Evolutionary conservation across 2,888 invertebrate genomes (phyloP), one percentile per base, ranked within the genome.

Genomic region (Macrosoma leucophasiata): DNA sequence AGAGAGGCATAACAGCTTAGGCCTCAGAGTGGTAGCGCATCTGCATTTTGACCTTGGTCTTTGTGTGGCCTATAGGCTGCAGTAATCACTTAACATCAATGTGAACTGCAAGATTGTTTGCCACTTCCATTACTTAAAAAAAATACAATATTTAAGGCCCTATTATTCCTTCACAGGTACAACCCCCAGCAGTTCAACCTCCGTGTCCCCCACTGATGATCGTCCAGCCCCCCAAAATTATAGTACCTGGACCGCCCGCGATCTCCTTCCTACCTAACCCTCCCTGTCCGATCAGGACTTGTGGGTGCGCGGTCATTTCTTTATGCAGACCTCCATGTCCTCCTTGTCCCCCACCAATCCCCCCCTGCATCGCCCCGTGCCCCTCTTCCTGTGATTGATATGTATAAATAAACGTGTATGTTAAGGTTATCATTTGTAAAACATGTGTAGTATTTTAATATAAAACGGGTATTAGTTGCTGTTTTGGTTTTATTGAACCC

Each of bases 251-350:
- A 0, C 60, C 76, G 0, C 79, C 78, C 0, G 64, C 62, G 17
- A 62, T 79, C 36, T 59, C 58, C 48, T 79, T 76, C 66, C 55
- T 52, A 12, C 69, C 78, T 0, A 62, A 69, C 42, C 61, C 68
- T 0, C 66, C 68, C 1, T 46, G 57, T 2, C 9, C 25, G 41
- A 70, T 67, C 55, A 58, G 63, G 9, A 68, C 69, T 0, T 18
- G 53, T 0, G 75, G 76, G 0, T 50, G 59, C 6, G 64, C 72
- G 0, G 23, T 28, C 3, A 28, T 66, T 6, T 44, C 42, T 13
- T 32, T 48, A 3, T 54, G 39, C 39, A 34, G 27, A 8, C 39
- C 36, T 17, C 20, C 39, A 3, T 41, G 36, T 10, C 13, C 28
- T 5, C 25, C 12, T 15, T 12, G 1, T 5, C 37, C 6, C 20